Evolutionary conservation across 2,113 vertebrate genomes (phyloP).

Genomic region (Chaetodon auriga): DNA sequence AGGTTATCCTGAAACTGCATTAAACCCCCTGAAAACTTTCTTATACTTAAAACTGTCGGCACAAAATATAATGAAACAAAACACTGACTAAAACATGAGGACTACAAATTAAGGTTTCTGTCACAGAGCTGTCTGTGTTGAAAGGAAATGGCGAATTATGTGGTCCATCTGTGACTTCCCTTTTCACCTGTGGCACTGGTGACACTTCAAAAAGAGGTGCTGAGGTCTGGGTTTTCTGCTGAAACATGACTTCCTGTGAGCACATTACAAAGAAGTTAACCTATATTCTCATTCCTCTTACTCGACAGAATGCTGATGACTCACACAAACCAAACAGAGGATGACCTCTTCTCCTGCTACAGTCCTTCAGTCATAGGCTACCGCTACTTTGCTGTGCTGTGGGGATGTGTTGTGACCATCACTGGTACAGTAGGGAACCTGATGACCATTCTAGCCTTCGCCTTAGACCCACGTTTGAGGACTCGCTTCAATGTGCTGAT

Average conservation of each 20-base stretch:
- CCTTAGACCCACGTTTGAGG: conserved; percentile 81
- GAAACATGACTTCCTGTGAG: not conserved
- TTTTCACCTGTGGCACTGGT: not conserved
- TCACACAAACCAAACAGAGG: conserved; percentile 61
- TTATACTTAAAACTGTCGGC: not conserved
- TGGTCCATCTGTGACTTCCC: not conserved
- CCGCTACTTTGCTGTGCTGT: conserved; percentile 87
- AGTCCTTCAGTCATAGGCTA: conserved; percentile 85
- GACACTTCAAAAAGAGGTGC: not conserved
- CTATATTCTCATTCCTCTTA: not conserved
- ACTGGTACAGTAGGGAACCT: conserved; percentile 88
- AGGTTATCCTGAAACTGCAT: not conserved
- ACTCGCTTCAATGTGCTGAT: conserved; percentile 92
- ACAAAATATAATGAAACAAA: not conserved
- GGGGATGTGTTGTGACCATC: conserved; percentile 85
- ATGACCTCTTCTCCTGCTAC: conserved; percentile 86
- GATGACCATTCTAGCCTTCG: conserved; percentile 89
- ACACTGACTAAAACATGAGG: not conserved
- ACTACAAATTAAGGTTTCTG: not conserved
- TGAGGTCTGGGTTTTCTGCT: not conserved
- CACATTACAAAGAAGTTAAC: not conserved
- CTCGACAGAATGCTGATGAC: conserved; percentile 75
- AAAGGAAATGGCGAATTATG: conserved; percentile 36
- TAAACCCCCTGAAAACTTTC: not conserved
- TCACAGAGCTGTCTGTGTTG: not conserved